Evolutionary conservation across 2,113 vertebrate genomes (phyloP).

Genomic region (Elachura formosa): DNA sequence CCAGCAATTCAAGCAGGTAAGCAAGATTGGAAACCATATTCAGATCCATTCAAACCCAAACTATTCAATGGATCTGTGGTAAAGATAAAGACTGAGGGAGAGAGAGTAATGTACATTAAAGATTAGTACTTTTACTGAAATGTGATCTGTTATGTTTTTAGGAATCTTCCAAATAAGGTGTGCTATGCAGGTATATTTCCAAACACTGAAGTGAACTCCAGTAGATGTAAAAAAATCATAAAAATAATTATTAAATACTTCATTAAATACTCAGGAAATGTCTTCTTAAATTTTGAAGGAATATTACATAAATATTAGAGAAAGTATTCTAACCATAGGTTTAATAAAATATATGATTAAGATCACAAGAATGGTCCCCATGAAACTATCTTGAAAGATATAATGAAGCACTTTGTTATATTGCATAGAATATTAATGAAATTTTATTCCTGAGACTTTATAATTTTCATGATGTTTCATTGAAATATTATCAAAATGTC

Average conservation of each 20-base stretch:
- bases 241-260: neutral
- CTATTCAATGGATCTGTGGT: neutral
- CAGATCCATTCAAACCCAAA: neutral
- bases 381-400: neutral
- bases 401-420: neutral
- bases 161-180: neutral
- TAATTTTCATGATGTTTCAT: neutral
- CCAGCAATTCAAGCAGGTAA: neutral
- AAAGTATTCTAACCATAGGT: neutral
- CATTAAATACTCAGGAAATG: neutral
- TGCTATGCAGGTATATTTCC: neutral
- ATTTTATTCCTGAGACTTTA: neutral
- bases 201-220: neutral
- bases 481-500: slow-evolving; percentile 29
- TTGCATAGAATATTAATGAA: slow-evolving; percentile 2
- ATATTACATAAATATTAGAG: neutral
- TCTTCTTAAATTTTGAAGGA: neutral
- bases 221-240: fast-evolving
- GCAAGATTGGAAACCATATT: neutral
- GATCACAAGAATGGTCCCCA: neutral
- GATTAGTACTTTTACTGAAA: neutral
- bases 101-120: neutral
- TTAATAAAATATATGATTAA: slow-evolving; percentile 16
- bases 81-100: neutral
- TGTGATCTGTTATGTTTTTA: neutral